Evolutionary conservation across 1,140 invertebrate genomes (phyloP), one percentile per base, ranked within the genome.

Genomic region (Bombus turneri): DNA sequence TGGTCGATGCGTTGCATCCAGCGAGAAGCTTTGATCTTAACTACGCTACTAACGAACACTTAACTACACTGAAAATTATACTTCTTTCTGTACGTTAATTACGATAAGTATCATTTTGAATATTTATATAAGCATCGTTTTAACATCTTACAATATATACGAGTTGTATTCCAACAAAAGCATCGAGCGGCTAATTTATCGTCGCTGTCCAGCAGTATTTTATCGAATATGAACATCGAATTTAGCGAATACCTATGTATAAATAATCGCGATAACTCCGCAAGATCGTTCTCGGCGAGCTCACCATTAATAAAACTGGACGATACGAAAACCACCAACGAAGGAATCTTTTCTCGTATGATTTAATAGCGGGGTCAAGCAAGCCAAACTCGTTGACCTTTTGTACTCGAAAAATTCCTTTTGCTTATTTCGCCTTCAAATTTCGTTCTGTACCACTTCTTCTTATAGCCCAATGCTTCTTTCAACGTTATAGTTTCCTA

Each of bases 271-370:
- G 62, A 66, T 73, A 81, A 81, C 31, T 43, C n/a, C 3, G 13
- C 15, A n/a, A 57, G 47, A 81, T 68, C 10, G 57, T 86, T 62
- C n/a, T 34, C 22, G 31, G 22, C 12, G 41, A 34, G n/a, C 22
- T 4, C 34, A 39, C 83, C 88, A 77, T 89, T 89, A 89, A 88
- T 89, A 89, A 89, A 47, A 83, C 34, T n/a, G 72, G 41, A 31
- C 66, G 72, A 86, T 75, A 78, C 73, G 57, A 39, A 68, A 84
- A 81, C 87, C 84, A 89, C 87, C 84, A 76, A 73, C 71, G 71
- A 83, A 81, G 84, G 59, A 86, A 73, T 88, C 87, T 57, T 86
- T 75, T 88, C 62, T 64, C 15, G 72, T 41, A 86, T 86, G 76
- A 89, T 88, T 86, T 88, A 89, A 89, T 75, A 79, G 75, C 74